Base-by-base conservation (phyloP, 2,888 invertebrate genomes). In the Carterocephalus palaemon region DNA sequence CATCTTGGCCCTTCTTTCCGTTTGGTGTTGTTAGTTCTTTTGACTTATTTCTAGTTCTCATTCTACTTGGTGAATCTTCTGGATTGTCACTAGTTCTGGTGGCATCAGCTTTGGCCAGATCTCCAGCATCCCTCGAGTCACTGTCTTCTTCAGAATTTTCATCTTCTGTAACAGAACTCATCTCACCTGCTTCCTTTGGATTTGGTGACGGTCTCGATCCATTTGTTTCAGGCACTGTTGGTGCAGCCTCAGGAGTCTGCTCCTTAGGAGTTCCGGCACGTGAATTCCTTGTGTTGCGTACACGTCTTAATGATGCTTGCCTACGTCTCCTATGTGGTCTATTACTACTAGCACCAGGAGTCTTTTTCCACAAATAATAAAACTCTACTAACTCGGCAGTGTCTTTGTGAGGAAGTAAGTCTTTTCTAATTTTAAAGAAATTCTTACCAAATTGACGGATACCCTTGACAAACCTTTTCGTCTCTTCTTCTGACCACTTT, bases 291-390 rank as follows among this genome's bases (percentile, higher is more conserved):
- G 96, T 95, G 66, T 95, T 95, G 55, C 96, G 91, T 56, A 96
- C 96, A 64, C 97, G 90, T 58, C 96, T 90, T 62, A 97, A 85
- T 37, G 96, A 95, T 60, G 94, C 94, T 75, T 95, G 95, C 39
- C 96, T 89, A 54, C 97, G 89, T 70, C 98, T 90, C 56, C 98
- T 90, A 72, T 98, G 97, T 15, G 98, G 98, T 59, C 98, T 91
- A 79, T 97, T 97, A 75, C 96, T 97, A 77, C 96, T 96, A 51
- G 99, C 99, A 64, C 97, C 97, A 10, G 98, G 97, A 23, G 98
- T 98, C 88, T 99, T 99, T 89, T 99, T 99, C 99, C 99, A 99
- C 70, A 98, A 89, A 87, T 99, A 99, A 86, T 99, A 99, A 88
- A 96, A 99, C 79, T 98, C 98, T 41, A 99, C 98, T 68, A 99